These are phyloP conservation scores for Liasis olivaceus DNA, from an alignment of 2,797 vertebrate species.

Conservation along the genomic window DNA sequence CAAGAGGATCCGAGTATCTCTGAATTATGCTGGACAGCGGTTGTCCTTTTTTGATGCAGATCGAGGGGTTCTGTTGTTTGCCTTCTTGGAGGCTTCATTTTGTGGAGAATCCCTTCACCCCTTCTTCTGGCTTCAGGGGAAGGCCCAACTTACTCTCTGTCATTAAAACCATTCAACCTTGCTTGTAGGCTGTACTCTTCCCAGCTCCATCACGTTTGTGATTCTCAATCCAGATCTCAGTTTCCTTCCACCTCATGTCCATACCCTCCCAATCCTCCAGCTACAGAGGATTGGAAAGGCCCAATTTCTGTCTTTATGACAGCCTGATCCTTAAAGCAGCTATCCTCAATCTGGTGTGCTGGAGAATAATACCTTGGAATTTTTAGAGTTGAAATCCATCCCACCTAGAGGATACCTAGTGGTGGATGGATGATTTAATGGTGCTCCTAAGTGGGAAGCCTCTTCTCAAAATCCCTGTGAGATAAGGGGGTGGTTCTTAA, in stretches of 20 bases:
- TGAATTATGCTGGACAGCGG: not conserved
- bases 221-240: not conserved
- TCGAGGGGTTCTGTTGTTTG: not conserved
- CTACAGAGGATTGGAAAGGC: not conserved
- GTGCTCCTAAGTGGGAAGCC: not conserved
- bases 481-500: not conserved
- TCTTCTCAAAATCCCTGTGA: not conserved
- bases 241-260: not conserved
- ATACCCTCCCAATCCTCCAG: not conserved
- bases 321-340: not conserved
- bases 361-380: not conserved
- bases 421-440: not conserved
- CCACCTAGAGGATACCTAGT: not conserved
- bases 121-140: not conserved
- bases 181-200: not conserved
- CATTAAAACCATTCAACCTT: not conserved
- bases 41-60: not conserved
- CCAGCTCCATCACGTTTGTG: not conserved
- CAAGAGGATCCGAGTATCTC: not conserved
- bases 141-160: not conserved
- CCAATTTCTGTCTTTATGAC: not conserved
- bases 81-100: not conserved
- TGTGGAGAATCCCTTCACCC: not conserved
- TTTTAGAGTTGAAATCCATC: not conserved
- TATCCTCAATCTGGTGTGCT: not conserved